Conservation (phyloP, 2,113 vertebrate species). For the Ranitomeya variabilis region DNA sequence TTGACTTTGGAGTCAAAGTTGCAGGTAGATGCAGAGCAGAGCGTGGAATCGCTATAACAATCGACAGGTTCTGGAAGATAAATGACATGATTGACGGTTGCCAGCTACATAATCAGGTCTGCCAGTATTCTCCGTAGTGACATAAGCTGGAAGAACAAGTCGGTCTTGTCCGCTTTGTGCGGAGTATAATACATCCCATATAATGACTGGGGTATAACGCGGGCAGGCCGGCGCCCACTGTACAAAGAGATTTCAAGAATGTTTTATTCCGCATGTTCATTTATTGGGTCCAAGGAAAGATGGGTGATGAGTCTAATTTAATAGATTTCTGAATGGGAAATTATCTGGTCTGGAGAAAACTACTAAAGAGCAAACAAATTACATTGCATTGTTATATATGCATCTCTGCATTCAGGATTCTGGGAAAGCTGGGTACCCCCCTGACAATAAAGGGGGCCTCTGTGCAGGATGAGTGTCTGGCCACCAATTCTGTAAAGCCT, state of each 20-base stretch:
- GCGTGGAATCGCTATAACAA: conserved; percentile 53
- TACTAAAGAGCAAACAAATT: too few relatives aligned
- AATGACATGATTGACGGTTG: not conserved
- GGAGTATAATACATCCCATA: not conserved
- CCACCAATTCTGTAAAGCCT: too few relatives aligned
- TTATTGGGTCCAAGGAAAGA: too few relatives aligned
- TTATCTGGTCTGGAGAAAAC: too few relatives aligned
- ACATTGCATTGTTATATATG: too few relatives aligned
- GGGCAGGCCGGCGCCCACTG: not conserved
- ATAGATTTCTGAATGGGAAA: too few relatives aligned
- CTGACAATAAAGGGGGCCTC: too few relatives aligned
- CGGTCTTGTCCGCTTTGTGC: not conserved
- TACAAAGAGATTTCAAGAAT: not conserved
- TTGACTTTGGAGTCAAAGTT: not conserved
- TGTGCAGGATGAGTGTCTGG: too few relatives aligned
- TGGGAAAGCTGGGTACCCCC: not conserved
- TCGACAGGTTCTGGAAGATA: conserved; percentile 61
- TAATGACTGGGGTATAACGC: not conserved
- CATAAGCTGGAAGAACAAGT: not conserved
- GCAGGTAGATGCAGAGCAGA: conserved; percentile 61
- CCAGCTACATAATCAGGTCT: not conserved
- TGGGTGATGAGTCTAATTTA: too few relatives aligned
- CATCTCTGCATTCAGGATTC: too few relatives aligned
- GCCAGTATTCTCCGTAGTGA: not conserved
- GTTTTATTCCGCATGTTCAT: not conserved